These are phyloP conservation scores for Thyatira batis DNA, from an alignment of 2,888 invertebrate genomes.

Conservation along the genomic window DNA sequence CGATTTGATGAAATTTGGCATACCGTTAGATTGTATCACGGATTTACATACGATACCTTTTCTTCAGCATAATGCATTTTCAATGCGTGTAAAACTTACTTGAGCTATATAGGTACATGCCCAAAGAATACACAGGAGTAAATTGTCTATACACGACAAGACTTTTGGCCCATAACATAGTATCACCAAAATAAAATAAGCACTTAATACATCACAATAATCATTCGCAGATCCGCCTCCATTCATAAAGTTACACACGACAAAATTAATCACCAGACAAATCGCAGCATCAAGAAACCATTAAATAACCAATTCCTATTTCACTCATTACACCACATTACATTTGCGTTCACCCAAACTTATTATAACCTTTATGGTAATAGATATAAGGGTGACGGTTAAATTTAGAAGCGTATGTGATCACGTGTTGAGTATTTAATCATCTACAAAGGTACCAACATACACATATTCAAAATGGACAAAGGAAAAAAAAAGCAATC, in stretches of 20 bases:
- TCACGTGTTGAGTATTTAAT: conserved; percentile 71
- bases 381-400: conserved; percentile 16
- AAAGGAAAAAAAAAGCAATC: conserved; percentile 83
- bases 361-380: conserved; percentile 31
- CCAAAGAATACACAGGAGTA: too few species aligned
- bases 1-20: too few species aligned
- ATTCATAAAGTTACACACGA: conserved; percentile 47
- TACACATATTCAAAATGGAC: conserved; percentile 79
- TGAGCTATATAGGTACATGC: too few species aligned
- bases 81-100: too few species aligned
- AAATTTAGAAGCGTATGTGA: conserved; percentile 10
- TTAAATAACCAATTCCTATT: conserved; percentile 78
- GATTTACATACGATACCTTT: too few species aligned
- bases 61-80: too few species aligned
- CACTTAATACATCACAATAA: conserved; percentile 13
- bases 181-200: conserved; percentile 4
- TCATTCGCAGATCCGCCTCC: conserved; percentile 18
- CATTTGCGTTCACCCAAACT: conserved; percentile 16
- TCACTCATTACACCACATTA: conserved; percentile 36
- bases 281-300: conserved; percentile 76
- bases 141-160: too few species aligned
- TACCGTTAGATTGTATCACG: too few species aligned
- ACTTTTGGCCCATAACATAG: not conserved
- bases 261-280: conserved; percentile 75
- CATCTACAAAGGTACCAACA: conserved; percentile 73